Percentiles rank a stretch among this genome's conserved stretches.
Evolutionary conservation across 2,888 invertebrate genomes (phyloP).

Genomic region (Myopa tessellatipennis): DNA sequence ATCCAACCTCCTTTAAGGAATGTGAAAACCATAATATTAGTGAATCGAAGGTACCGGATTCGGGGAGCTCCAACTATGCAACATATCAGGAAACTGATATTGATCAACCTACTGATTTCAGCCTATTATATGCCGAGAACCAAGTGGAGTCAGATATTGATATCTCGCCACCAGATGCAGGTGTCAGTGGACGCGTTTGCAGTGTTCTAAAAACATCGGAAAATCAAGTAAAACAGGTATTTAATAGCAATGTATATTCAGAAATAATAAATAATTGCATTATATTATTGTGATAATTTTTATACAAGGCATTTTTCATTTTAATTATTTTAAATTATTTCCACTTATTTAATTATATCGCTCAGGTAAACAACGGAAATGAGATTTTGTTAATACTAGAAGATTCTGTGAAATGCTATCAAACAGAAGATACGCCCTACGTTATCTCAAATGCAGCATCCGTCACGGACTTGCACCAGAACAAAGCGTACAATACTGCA

Average conservation of each 20-base stretch:
- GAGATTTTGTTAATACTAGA: conserved; percentile 72
- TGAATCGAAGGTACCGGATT: not conserved
- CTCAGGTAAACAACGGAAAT: conserved; percentile 47
- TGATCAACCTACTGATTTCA: conserved; percentile 93
- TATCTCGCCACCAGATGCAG: conserved; percentile 42
- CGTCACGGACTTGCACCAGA: conserved; percentile 81
- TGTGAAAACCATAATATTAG: conserved; percentile 43
- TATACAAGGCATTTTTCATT: too few species aligned
- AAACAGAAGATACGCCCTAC: conserved; percentile 89
- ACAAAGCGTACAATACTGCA: conserved; percentile 54
- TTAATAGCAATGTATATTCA: too few species aligned
- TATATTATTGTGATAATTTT: too few species aligned
- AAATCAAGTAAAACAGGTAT: conserved; percentile 28
- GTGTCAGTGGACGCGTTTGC: conserved; percentile 38
- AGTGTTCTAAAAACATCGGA: not conserved
- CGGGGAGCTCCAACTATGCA: conserved; percentile 47
- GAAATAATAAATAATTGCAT: too few species aligned
- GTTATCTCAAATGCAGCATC: conserved; percentile 91
- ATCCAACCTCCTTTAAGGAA: conserved; percentile 58
- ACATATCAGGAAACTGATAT: conserved; percentile 89
- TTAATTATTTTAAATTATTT: too few species aligned
- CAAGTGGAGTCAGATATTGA: conserved; percentile 77
- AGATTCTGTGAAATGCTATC: conserved; percentile 90
- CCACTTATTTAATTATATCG: not conserved
- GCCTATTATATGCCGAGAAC: conserved; percentile 87